Evolutionary conservation across 1,140 invertebrate species (phyloP).

Genomic region (Pissodes strobi): DNA sequence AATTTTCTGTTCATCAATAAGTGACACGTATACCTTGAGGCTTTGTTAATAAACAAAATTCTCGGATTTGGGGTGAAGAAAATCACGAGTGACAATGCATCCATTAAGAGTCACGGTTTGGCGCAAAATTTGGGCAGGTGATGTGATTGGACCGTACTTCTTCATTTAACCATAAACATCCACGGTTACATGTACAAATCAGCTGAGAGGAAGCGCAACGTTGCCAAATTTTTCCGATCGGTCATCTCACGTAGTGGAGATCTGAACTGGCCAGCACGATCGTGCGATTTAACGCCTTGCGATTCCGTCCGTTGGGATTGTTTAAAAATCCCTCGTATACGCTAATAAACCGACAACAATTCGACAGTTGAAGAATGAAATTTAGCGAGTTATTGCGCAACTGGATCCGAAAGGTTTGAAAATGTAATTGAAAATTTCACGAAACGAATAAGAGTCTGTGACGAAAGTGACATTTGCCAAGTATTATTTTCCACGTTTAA

Average conservation of each 20-base stretch:
- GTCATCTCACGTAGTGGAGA: not conserved
- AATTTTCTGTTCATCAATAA: not conserved
- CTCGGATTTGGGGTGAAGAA: not conserved
- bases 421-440: no score
- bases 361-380: not conserved
- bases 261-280: not conserved
- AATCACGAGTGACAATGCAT: not conserved
- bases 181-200: no score
- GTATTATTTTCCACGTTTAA: no score
- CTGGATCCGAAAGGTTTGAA: no score
- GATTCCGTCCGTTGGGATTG: not conserved
- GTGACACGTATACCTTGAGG: no score
- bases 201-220: no score
- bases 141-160: no score
- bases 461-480: not conserved
- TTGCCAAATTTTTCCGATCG: no score
- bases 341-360: not conserved
- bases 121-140: not conserved
- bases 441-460: not conserved
- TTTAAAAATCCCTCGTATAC: not conserved
- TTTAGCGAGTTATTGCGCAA: not conserved
- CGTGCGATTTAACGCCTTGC: not conserved
- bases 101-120: not conserved
- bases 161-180: no score
- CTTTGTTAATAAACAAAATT: not conserved